Evolutionary conservation across 2,888 invertebrate genomes (phyloP).

Genomic region (Syritta pipiens): DNA sequence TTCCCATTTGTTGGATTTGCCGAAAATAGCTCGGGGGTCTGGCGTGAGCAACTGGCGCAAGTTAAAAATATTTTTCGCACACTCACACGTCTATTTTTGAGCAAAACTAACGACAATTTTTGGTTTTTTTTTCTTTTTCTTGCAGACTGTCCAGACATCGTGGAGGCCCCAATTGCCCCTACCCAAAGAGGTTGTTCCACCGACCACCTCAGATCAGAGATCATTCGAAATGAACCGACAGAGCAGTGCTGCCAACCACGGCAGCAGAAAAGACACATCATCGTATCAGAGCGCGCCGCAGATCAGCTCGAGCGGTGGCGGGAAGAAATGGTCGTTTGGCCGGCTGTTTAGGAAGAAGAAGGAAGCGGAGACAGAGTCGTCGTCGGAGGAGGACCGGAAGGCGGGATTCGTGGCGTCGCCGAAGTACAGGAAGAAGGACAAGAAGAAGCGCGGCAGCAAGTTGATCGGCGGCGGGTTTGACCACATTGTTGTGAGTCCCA

Average conservation of each 20-base stretch:
- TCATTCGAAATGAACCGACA: conserved; percentile 71
- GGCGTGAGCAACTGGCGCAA: conserved; percentile 18
- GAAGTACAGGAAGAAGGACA: conserved; percentile 75
- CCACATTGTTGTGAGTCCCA: conserved; percentile 82
- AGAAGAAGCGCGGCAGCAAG: conserved; percentile 80
- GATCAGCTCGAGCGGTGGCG: conserved; percentile 70
- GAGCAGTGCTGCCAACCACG: conserved; percentile 65
- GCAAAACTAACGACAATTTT: conserved; percentile 7
- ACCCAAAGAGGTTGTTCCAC: conserved; percentile 76
- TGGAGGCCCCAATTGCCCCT: conserved; percentile 79
- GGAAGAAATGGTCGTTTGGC: conserved; percentile 89
- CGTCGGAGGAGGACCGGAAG: conserved; percentile 79
- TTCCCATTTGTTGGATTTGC: conserved; percentile 54
- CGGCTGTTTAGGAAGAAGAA: conserved; percentile 88
- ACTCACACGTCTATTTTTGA: neutral
- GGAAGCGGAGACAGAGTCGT: conserved; percentile 80
- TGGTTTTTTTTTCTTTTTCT: conserved; percentile 29
- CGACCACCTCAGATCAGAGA: conserved; percentile 72
- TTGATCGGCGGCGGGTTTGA: conserved; percentile 82
- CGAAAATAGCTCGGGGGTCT: conserved; percentile 36
- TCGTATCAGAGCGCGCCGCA: conserved; percentile 79
- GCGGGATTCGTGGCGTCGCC: conserved; percentile 77
- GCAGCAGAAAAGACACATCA: conserved; percentile 74
- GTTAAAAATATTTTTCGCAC: conserved; percentile 31
- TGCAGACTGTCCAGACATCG: conserved; percentile 79